phyloP scores from a whole-genome alignment of 2,113 vertebrate species.

The Petrocephalus zakoni region DNA sequence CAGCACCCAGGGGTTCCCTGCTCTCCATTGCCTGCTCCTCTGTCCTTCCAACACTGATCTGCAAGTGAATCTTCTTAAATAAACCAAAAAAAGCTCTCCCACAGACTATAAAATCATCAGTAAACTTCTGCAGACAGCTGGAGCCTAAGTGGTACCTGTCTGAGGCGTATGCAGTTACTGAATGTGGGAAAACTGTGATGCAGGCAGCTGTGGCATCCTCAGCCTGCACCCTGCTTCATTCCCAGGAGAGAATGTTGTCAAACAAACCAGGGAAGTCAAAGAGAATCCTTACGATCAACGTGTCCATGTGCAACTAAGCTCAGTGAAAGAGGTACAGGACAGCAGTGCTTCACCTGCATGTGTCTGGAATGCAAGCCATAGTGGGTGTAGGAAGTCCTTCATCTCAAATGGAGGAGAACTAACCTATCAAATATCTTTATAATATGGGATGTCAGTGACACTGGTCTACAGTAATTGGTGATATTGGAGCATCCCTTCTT shows the following conservation, averaged over 20 bases:
- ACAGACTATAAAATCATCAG: neutral
- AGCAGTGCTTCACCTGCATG: neutral
- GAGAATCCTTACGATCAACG: neutral
- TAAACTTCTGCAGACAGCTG: neutral
- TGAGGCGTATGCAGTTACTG: neutral
- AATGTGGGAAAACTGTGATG: neutral
- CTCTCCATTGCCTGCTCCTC: neutral
- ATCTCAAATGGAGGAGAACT: neutral
- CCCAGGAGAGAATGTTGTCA: neutral
- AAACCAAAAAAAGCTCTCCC: neutral
- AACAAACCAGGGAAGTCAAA: neutral
- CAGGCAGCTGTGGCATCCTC: neutral
- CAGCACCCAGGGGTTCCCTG: neutral
- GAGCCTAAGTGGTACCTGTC: neutral
- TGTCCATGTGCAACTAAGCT: neutral
- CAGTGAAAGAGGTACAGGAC: neutral
- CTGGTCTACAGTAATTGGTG: neutral
- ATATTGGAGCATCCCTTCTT: neutral
- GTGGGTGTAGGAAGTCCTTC: neutral
- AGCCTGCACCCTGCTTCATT: neutral
- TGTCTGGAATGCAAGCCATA: neutral
- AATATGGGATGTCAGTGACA: neutral
- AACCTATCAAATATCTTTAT: neutral
- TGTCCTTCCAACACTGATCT: neutral
- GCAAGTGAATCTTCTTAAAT: neutral